Percentiles rank a stretch among this genome's conserved stretches.
phyloP scores from a whole-genome alignment of 1,140 invertebrate species.

The Bombus sylvicola region DNA sequence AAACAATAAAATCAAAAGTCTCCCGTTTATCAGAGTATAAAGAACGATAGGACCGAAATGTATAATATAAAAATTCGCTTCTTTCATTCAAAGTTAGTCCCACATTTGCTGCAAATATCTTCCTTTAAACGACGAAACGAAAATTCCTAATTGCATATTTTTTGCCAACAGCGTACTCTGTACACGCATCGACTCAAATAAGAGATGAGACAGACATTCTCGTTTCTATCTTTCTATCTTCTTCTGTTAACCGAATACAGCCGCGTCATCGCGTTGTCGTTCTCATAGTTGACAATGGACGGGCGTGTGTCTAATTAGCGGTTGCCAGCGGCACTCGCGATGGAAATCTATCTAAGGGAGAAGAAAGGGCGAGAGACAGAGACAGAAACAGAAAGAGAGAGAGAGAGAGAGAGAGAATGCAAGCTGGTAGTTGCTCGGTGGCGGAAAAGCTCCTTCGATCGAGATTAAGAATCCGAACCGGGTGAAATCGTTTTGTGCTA shows the following conservation, averaged over 20 bases:
- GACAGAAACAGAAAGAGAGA: background rate
- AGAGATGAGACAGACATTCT: background rate
- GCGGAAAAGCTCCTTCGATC: slow-evolving; percentile 28
- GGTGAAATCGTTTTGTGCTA: slow-evolving; percentile 40
- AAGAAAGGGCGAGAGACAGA: no score
- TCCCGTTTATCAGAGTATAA: no score
- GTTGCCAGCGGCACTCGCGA: slow-evolving; percentile 44
- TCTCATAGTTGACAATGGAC: slow-evolving; percentile 57
- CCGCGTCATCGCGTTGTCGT: slow-evolving; percentile 53
- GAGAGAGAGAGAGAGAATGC: background rate
- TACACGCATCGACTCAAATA: no score
- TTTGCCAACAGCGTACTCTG: no score
- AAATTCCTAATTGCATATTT: no score
- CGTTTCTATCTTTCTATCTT: background rate
- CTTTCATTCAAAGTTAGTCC: accelerated
- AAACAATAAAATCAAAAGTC: no score
- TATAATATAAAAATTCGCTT: no score
- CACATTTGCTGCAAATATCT: no score
- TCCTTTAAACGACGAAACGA: no score
- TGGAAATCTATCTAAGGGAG: background rate
- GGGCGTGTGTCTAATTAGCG: slow-evolving; percentile 62
- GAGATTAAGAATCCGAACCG: slow-evolving; percentile 34
- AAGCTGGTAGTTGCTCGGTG: background rate
- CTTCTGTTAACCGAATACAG: background rate
- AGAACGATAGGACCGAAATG: no score